These are phyloP conservation scores for Idaea straminata DNA, from an alignment of 2,888 invertebrate genomes.

Conservation along the genomic window DNA sequence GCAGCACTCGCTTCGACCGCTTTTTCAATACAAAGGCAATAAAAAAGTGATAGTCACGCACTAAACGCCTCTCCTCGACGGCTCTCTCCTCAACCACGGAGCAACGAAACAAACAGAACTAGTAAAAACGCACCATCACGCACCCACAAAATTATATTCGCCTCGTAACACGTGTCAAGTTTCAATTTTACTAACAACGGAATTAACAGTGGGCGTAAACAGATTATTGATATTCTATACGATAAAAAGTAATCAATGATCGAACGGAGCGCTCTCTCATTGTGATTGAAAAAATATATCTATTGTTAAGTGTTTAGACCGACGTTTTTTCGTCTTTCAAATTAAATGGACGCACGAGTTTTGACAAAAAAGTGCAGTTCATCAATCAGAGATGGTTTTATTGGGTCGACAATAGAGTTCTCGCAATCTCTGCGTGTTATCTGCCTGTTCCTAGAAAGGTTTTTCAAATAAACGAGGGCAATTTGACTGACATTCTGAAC, in stretches of 20 bases:
- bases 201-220: constrained; percentile 80
- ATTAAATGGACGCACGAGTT: constrained; percentile 64
- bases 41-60: constrained; percentile 73
- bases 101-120: constrained; percentile 71
- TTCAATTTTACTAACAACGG: constrained; percentile 77
- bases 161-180: constrained; percentile 78
- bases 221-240: constrained; percentile 76
- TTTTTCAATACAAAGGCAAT: constrained; percentile 77
- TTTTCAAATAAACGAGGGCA: constrained; percentile 59
- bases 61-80: constrained; percentile 68
- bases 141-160: constrained; percentile 75
- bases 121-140: constrained; percentile 73
- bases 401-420: constrained; percentile 67
- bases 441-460: constrained; percentile 68
- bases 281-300: constrained; percentile 60
- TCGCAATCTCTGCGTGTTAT: constrained; percentile 61
- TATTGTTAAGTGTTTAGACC: constrained; percentile 69
- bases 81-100: constrained; percentile 61
- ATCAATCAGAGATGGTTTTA: constrained; percentile 76
- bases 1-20: constrained; percentile 46
- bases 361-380: constrained; percentile 67
- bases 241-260: constrained; percentile 80
- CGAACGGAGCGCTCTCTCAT: constrained; percentile 60
- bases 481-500: constrained; percentile 37
- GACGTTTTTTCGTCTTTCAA: constrained; percentile 53